phyloP scores from a whole-genome alignment of 2,888 invertebrate species.

The Polietes domitor region DNA sequence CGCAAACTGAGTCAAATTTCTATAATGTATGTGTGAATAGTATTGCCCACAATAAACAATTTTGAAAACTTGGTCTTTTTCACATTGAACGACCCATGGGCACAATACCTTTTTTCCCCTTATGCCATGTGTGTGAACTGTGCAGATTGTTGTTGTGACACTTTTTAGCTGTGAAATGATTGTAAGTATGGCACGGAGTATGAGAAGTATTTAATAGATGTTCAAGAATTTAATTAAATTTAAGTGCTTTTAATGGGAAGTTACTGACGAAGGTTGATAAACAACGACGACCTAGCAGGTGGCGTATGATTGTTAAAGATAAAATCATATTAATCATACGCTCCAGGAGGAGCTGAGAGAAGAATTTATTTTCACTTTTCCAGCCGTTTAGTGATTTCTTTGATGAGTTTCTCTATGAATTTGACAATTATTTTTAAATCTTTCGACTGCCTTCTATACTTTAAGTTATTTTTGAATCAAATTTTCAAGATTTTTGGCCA shows the following conservation, averaged over 20 bases:
- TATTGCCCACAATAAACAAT: no score
- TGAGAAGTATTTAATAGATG: not conserved
- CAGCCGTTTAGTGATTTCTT: no score
- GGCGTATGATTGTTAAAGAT: not conserved
- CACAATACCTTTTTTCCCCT: not conserved
- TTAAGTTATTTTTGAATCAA: not conserved
- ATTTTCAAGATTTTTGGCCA: not conserved
- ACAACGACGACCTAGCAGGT: no score
- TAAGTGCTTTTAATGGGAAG: not conserved
- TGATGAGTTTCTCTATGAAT: no score
- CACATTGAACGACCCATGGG: not conserved
- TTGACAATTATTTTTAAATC: no score
- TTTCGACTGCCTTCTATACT: no score
- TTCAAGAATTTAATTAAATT: constrained; percentile 28
- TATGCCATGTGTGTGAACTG: not conserved
- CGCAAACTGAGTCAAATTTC: no score
- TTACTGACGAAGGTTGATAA: not conserved
- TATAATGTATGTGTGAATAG: no score
- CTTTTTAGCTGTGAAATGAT: constrained; percentile 6
- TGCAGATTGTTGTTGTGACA: not conserved
- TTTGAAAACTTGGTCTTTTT: not conserved
- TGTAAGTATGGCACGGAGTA: not conserved
- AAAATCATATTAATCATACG: not conserved
- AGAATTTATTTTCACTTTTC: no score
- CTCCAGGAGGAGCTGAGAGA: not conserved